Percentiles rank a stretch among this genome's conserved stretches.
These are phyloP conservation scores for Aphidius gifuensis DNA, from an alignment of 1,140 invertebrate genomes.

Conservation along the genomic window DNA sequence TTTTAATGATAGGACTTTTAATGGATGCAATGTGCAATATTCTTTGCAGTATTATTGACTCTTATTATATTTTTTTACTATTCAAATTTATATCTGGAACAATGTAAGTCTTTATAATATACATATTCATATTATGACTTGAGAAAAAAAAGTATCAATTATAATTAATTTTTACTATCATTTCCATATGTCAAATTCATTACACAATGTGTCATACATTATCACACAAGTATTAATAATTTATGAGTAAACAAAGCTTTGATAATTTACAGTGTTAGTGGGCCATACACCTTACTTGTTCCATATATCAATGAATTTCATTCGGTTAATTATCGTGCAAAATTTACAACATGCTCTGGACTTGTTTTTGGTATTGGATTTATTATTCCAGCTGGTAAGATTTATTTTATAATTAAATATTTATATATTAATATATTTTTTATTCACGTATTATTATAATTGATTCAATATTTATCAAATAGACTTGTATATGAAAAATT, in stretches of 20 bases:
- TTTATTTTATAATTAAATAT: conserved; percentile 3
- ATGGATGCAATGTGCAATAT: conserved; percentile 58
- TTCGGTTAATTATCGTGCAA: conserved; percentile 35
- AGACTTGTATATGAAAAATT: background rate
- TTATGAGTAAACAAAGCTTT: background rate
- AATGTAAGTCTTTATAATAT: conserved; percentile 52
- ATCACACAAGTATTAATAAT: no score
- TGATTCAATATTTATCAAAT: background rate
- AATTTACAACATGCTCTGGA: conserved; percentile 40
- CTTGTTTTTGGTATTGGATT: conserved; percentile 39
- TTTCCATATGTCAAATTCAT: no score
- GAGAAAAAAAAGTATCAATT: background rate
- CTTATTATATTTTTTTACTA: conserved; percentile 56
- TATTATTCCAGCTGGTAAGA: conserved; percentile 47
- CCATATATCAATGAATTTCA: conserved; percentile 51
- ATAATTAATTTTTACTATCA: background rate
- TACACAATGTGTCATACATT: no score
- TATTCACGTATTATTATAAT: conserved; percentile 1
- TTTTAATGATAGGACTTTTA: conserved; percentile 56
- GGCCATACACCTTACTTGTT: conserved; percentile 43
- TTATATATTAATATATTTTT: background rate
- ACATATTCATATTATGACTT: background rate
- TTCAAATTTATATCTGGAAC: conserved; percentile 60
- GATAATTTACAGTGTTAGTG: conserved; percentile 38
- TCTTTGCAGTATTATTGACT: conserved; percentile 52